A percentile compares a stretch with the other conserved stretches of the same genome.
phyloP scores from a whole-genome alignment of 92 coral and sea anemone species.

The Zoanthus solanderi region DNA sequence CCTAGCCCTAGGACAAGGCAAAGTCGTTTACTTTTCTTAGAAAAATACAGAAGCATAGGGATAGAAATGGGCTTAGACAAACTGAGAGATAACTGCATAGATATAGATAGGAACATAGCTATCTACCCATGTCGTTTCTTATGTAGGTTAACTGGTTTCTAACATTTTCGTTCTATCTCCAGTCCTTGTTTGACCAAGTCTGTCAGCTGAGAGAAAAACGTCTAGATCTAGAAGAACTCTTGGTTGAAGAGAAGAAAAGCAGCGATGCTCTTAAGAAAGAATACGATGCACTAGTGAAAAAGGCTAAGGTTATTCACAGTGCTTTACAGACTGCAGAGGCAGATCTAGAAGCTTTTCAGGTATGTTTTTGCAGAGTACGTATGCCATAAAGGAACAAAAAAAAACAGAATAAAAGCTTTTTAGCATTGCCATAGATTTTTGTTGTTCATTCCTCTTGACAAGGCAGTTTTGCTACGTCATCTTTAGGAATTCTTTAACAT shows the following conservation, averaged over 20 bases:
- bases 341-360: conserved; percentile 98
- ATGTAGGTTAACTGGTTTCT: neutral
- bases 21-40: too few species aligned
- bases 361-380: conserved; percentile 20
- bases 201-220: conserved; percentile 95
- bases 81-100: neutral
- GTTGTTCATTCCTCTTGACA: too few species aligned
- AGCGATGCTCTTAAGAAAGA: conserved; percentile 93
- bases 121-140: neutral
- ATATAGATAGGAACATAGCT: neutral
- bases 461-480: too few species aligned
- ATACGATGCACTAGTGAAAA: conserved; percentile 90
- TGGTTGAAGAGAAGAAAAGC: conserved; percentile 96
- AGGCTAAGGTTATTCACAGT: conserved; percentile 85
- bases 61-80: neutral
- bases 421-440: too few species aligned
- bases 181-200: conserved; percentile 71
- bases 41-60: neutral
- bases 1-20: too few species aligned
- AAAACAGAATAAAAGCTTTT: too few species aligned
- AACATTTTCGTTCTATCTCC: neutral
- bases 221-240: conserved; percentile 87
- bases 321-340: conserved; percentile 94
- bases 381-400: too few species aligned
- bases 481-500: too few species aligned